phyloP scores from a whole-genome alignment of 1,140 invertebrate genomes.

The Listronotus bonariensis region DNA sequence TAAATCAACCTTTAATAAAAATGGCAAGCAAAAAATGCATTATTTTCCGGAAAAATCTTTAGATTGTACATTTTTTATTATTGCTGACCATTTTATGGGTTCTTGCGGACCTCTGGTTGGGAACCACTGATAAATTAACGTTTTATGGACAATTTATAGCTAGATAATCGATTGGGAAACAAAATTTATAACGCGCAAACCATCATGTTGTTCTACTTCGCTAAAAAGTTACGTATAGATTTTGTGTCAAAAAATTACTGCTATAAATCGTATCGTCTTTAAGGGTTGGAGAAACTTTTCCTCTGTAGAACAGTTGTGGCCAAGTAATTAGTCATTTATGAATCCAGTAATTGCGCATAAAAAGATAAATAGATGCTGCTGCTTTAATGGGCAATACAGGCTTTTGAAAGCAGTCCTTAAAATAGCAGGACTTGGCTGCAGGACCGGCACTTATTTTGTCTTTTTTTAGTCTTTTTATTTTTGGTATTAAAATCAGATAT shows the following conservation, averaged over 20 bases:
- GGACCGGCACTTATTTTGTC: not conserved
- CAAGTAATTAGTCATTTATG: constrained; percentile 56
- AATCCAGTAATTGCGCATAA: constrained; percentile 56
- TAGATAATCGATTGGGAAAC: constrained; percentile 1
- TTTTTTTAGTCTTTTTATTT: too few relatives aligned
- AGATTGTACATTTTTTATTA: too few relatives aligned
- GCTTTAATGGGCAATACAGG: constrained; percentile 43
- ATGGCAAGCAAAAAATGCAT: too few relatives aligned
- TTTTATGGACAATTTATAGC: not conserved
- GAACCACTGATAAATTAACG: too few relatives aligned
- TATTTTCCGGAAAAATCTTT: too few relatives aligned
- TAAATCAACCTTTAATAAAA: too few relatives aligned
- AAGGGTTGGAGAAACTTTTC: constrained; percentile 50
- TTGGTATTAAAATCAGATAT: too few relatives aligned
- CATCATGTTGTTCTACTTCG: constrained; percentile 8
- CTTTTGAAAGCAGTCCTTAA: constrained; percentile 39
- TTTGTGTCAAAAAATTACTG: constrained; percentile 25
- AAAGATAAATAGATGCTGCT: constrained; percentile 55
- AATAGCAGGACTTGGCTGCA: constrained; percentile 23
- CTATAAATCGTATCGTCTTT: constrained; percentile 43
- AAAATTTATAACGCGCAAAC: constrained; percentile 14
- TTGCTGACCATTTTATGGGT: too few relatives aligned
- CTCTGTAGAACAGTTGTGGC: constrained; percentile 48
- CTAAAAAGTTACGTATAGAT: constrained; percentile 19
- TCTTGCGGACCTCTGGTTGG: too few relatives aligned